phyloP scores from a whole-genome alignment of 1,140 invertebrate genomes.

The Drosophila littoralis region DNA sequence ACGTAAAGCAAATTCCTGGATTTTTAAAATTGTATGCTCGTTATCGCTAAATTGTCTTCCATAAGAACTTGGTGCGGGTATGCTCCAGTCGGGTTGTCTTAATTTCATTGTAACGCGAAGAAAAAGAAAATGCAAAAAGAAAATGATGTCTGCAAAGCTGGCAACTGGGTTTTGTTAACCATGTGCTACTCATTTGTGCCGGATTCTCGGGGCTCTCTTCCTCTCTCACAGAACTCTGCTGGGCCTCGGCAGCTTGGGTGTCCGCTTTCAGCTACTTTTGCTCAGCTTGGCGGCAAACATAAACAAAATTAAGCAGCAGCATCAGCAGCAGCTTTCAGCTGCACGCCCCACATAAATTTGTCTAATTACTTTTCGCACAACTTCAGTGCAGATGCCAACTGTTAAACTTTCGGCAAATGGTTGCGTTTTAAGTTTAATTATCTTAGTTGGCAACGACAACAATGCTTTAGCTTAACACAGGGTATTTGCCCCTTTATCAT shows the following conservation, averaged over 20 bases:
- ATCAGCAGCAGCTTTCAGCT: slow-evolving; percentile 39
- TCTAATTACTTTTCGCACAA: slow-evolving; percentile 49
- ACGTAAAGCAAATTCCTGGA: too few relatives aligned
- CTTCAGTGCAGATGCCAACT: slow-evolving; percentile 43
- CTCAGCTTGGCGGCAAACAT: slow-evolving; percentile 30
- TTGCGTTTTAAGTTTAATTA: slow-evolving; percentile 55
- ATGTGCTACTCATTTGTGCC: neutral
- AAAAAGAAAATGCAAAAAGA: slow-evolving; percentile 2
- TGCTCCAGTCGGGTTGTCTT: neutral
- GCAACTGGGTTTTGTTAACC: slow-evolving; percentile 29
- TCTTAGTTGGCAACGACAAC: slow-evolving; percentile 2
- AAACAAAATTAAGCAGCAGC: slow-evolving; percentile 49
- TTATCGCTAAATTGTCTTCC: neutral
- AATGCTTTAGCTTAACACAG: slow-evolving; percentile 3
- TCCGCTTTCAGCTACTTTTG: slow-evolving; percentile 27
- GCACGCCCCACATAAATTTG: slow-evolving; percentile 49
- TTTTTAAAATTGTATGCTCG: too few relatives aligned
- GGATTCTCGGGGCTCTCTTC: neutral
- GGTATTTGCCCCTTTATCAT: neutral
- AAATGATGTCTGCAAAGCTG: slow-evolving; percentile 16
- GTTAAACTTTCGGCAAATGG: slow-evolving; percentile 47
- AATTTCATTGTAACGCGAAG: neutral
- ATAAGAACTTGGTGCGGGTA: neutral
- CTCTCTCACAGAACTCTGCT: neutral
- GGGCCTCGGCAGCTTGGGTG: slow-evolving; percentile 2